Base-by-base conservation (phyloP, 2,113 vertebrate species). In the Vidua macroura region DNA sequence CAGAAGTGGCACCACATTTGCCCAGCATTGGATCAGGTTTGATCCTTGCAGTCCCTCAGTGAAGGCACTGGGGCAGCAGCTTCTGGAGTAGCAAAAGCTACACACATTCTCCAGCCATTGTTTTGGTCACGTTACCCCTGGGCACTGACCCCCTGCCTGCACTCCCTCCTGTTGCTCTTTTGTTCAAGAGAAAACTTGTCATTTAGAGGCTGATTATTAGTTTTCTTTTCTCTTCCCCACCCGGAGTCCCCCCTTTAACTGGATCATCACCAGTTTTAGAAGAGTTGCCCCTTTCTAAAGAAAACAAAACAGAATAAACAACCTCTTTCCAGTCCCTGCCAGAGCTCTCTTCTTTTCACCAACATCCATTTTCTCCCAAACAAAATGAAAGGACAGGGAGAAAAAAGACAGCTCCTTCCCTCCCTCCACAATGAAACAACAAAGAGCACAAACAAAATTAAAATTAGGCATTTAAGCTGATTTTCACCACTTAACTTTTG, bases 231-330 rank as follows among this genome's bases (percentile, higher is more conserved):
- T 97, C 84, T 66, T 51, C 44, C 35, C 49, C 49, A 70, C 72
- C 70, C 81, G 39, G 89, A 95, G 75, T 83, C 62, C 59, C 73
- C 73, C 84, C 91, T 94, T 96, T 92, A 97, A 97, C 89, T 95
- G 84, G 93, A 97, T 96, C 83, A 94, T 92, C 92, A 95, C 72
- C 81, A 94, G 83, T 96, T 97, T 96, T 91, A 84, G 77, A 75
- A 97, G 94, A 93, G 82, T 92, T 92, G 76, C 82, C 82, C 89
- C 85, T 97, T 96, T 96, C 88, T 94, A 91, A 95, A 86, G 94
- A 93, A 96, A 97, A 94, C 84, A 95, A 97, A 98, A 96, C 88
- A 97, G 95, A 96, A 96, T 94, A 96, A 97, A 96, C 92, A 95
- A 77, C 49, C 70, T 83, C 86, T 96, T 96, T 72, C 77, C 92